These are phyloP conservation scores for Phragmatobia fuliginosa DNA, from an alignment of 2,888 invertebrate genomes.

Conservation along the genomic window DNA sequence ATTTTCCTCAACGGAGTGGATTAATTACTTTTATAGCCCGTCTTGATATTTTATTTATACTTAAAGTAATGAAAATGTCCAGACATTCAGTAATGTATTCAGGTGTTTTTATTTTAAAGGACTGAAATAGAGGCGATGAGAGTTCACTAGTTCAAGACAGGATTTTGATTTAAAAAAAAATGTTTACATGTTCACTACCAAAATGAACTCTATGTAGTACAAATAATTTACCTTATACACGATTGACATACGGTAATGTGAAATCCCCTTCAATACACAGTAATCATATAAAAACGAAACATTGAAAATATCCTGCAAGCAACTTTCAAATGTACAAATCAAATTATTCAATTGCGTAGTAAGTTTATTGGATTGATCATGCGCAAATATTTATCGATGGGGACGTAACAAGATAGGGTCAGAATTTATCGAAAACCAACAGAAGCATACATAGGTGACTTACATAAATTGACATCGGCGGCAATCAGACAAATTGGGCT, in stretches of 20 bases:
- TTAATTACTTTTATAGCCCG: constrained; percentile 48
- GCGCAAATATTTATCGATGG: constrained; percentile 86
- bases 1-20: constrained; percentile 41
- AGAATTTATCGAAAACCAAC: constrained; percentile 83
- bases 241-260: neutral
- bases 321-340: constrained; percentile 42
- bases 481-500: constrained; percentile 88
- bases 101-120: constrained; percentile 16
- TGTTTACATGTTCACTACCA: neutral
- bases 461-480: constrained; percentile 81
- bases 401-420: constrained; percentile 82
- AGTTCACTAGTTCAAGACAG: neutral
- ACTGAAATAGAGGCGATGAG: neutral
- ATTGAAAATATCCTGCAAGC: constrained; percentile 26
- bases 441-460: constrained; percentile 76
- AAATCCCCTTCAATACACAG: neutral
- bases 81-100: constrained; percentile 17
- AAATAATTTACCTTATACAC: neutral
- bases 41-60: constrained; percentile 35
- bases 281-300: constrained; percentile 20
- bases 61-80: constrained; percentile 36
- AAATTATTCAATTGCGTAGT: constrained; percentile 67
- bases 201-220: neutral
- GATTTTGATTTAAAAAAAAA: neutral
- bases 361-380: constrained; percentile 84